These are phyloP conservation scores for Ploceus nigricollis DNA, from an alignment of 2,113 vertebrate species.

Conservation along the genomic window DNA sequence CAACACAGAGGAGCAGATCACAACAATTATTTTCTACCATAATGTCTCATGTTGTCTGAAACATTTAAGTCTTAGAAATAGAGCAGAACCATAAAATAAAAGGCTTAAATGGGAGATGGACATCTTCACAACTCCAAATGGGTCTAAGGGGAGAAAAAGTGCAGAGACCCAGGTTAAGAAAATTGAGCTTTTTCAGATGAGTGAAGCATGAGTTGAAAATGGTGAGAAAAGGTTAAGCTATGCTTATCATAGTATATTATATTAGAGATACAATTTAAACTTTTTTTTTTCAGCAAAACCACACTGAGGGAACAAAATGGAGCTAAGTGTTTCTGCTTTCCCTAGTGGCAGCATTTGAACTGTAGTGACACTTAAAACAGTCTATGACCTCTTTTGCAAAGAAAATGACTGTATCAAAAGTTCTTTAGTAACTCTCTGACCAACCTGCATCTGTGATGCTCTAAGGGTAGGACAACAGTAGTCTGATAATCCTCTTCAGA, in stretches of 20 bases:
- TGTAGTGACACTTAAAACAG: background rate
- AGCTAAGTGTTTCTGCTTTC: background rate
- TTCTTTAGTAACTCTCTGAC: background rate
- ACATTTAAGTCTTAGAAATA: background rate
- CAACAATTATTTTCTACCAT: constrained; percentile 15
- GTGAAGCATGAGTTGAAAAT: background rate
- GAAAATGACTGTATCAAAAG: background rate
- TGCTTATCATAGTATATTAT: background rate
- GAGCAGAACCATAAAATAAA: background rate
- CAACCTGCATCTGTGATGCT: background rate
- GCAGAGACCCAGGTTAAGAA: background rate
- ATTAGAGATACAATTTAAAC: background rate
- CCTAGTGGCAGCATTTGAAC: background rate
- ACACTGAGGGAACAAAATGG: background rate
- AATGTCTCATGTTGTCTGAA: background rate
- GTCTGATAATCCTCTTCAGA: background rate
- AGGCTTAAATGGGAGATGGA: background rate
- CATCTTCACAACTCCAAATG: background rate
- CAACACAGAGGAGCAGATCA: background rate
- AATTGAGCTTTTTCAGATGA: background rate
- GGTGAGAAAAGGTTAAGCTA: background rate
- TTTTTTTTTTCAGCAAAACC: background rate
- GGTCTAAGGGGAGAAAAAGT: background rate
- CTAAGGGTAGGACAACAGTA: background rate
- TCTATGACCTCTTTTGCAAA: background rate